phyloP scores from a whole-genome alignment of 2,888 invertebrate genomes.

The Pomacea canaliculata region DNA sequence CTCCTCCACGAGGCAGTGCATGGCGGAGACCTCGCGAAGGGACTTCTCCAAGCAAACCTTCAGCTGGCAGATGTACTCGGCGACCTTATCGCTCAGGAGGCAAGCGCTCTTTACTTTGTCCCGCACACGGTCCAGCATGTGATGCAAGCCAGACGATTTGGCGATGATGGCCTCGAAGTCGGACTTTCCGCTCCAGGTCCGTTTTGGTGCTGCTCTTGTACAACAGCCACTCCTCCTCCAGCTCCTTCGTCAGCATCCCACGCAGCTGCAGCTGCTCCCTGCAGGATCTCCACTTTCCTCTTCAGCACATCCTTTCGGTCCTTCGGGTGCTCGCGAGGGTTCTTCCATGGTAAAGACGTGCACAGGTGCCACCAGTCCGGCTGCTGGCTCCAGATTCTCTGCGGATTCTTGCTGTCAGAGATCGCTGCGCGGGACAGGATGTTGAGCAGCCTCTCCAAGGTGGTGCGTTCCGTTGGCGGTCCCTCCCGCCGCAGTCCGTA shows the following conservation, averaged over 20 bases:
- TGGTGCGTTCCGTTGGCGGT: slow-evolving; percentile 12
- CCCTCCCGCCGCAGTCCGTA: slow-evolving; percentile 21
- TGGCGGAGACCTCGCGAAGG: neutral
- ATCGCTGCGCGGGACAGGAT: slow-evolving; percentile 17
- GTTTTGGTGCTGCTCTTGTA: slow-evolving; percentile 8
- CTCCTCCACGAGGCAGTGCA: slow-evolving; percentile 1
- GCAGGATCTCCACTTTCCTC: slow-evolving; percentile 13
- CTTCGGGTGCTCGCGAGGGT: slow-evolving; percentile 23
- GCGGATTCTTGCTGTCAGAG: slow-evolving; percentile 12
- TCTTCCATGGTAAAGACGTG: slow-evolving; percentile 13
- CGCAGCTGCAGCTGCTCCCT: slow-evolving; percentile 2
- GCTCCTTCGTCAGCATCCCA: slow-evolving; percentile 7
- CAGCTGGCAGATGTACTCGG: slow-evolving; percentile 12
- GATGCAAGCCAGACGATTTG: slow-evolving; percentile 20
- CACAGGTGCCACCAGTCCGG: slow-evolving; percentile 16
- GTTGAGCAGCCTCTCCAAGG: slow-evolving; percentile 21
- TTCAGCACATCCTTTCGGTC: slow-evolving; percentile 12
- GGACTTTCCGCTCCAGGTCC: slow-evolving; percentile 24
- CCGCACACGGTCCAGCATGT: slow-evolving; percentile 10
- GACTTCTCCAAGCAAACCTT: slow-evolving; percentile 4
- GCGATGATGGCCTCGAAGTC: slow-evolving; percentile 23
- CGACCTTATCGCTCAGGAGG: slow-evolving; percentile 13
- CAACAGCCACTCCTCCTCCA: slow-evolving; percentile 9
- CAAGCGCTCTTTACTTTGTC: slow-evolving; percentile 1
- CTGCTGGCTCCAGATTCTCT: slow-evolving; percentile 20